Conservation (phyloP, 2,888 invertebrate species). For the Pandemis corylana region DNA sequence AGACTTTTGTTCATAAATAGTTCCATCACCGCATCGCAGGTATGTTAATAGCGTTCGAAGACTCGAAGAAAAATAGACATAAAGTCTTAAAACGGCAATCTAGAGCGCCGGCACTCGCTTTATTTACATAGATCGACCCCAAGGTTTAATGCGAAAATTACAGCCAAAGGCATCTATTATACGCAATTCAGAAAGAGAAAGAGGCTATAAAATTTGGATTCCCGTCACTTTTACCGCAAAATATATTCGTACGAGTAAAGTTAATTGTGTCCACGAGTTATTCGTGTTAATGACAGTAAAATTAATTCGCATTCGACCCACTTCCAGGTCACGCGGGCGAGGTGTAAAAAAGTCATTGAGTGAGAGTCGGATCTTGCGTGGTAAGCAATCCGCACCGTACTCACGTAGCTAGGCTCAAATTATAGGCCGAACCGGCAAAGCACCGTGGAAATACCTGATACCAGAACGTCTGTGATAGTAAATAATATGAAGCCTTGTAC, state of each 20-base stretch:
- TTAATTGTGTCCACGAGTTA: constrained; percentile 39
- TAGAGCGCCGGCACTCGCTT: constrained; percentile 13
- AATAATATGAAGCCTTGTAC: constrained; percentile 22
- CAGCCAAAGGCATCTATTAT: constrained; percentile 29
- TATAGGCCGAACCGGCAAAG: constrained; percentile 17
- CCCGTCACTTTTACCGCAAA: constrained; percentile 33
- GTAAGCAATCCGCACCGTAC: constrained; percentile 21
- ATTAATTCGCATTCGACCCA: constrained; percentile 41
- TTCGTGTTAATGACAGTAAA: constrained; percentile 44
- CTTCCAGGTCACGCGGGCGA: constrained; percentile 39
- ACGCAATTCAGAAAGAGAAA: constrained; percentile 33
- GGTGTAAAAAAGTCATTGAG: constrained; percentile 36
- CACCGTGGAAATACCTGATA: constrained; percentile 33
- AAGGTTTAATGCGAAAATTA: constrained; percentile 30
- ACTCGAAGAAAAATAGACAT: constrained; percentile 28
- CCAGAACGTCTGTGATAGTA: constrained; percentile 13
- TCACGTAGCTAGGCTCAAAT: constrained; percentile 24
- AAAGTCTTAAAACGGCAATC: constrained; percentile 21
- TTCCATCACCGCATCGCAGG: constrained; percentile 4
- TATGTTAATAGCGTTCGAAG: constrained; percentile 4
- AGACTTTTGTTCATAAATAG: neutral
- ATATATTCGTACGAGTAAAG: constrained; percentile 17
- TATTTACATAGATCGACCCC: constrained; percentile 29
- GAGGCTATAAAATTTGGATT: constrained; percentile 36
- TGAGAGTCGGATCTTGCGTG: constrained; percentile 40